Percentiles rank a stretch among this genome's conserved stretches.
Conservation (phyloP, 2,797 vertebrate genomes). For the Danio aesculapii region DNA sequence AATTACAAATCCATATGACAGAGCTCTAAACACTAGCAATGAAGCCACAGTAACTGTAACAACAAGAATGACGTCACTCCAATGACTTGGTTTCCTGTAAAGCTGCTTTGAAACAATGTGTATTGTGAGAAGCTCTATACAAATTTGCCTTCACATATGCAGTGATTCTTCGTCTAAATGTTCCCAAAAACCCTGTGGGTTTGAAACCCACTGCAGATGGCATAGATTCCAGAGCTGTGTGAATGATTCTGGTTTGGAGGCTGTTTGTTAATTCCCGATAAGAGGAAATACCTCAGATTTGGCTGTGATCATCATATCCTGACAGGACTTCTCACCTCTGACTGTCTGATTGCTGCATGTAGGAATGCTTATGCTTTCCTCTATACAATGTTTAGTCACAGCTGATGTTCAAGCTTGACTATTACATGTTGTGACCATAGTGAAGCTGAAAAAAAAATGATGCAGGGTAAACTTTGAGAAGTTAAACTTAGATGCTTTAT, state of each 20-base stretch:
- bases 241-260: constrained; percentile 42
- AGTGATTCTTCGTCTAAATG: not conserved
- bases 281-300: constrained; percentile 80
- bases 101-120: not conserved
- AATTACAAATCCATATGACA: too few relatives aligned
- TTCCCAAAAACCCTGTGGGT: not conserved
- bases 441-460: not conserved
- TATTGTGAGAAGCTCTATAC: not conserved
- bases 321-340: constrained; percentile 58
- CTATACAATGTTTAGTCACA: not conserved
- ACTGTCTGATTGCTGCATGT: constrained; percentile 60
- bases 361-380: not conserved
- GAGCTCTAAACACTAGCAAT: too few relatives aligned
- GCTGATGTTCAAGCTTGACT: not conserved
- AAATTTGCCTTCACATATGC: not conserved
- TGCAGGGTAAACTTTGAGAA: not conserved
- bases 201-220: not conserved
- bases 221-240: constrained; percentile 10
- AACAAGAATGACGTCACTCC: too few relatives aligned
- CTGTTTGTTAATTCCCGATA: constrained; percentile 56
- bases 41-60: too few relatives aligned
- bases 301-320: constrained; percentile 75
- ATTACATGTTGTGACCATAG: not conserved
- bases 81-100: not conserved
- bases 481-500: not conserved